phyloP scores from a whole-genome alignment of 1,140 invertebrate species.

The Ericerus pela region DNA sequence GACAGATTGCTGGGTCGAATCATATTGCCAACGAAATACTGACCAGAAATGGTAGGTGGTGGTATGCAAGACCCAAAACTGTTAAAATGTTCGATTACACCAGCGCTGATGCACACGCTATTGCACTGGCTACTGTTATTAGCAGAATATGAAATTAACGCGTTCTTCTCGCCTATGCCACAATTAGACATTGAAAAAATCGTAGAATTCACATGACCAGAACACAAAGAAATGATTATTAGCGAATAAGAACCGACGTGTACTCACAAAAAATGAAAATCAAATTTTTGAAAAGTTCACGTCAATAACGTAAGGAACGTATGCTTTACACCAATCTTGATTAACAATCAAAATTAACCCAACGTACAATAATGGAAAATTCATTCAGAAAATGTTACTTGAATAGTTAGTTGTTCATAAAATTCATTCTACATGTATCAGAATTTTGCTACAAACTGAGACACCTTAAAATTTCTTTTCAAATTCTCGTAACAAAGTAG shows the following conservation, averaged over 20 bases:
- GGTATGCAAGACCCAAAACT: constrained; percentile 2
- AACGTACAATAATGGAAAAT: too few species aligned
- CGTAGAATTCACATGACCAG: too few species aligned
- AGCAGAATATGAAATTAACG: not conserved
- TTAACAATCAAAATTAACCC: too few species aligned
- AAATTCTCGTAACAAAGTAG: too few species aligned
- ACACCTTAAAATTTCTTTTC: too few species aligned
- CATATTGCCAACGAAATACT: constrained; percentile 5
- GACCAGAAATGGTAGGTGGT: constrained; percentile 5
- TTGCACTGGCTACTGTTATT: constrained; percentile 4
- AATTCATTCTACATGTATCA: too few species aligned
- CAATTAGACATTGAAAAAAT: not conserved
- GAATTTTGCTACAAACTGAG: too few species aligned
- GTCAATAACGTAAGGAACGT: too few species aligned
- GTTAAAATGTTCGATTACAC: not conserved
- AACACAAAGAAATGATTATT: not conserved
- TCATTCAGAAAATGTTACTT: too few species aligned
- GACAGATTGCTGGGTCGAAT: not conserved
- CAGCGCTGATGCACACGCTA: not conserved
- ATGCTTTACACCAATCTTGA: too few species aligned
- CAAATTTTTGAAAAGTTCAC: too few species aligned
- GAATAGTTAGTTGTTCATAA: too few species aligned
- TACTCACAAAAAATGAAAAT: not conserved
- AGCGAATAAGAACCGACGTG: not conserved
- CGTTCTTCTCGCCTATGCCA: not conserved